Evolutionary conservation across 2,797 vertebrate genomes (phyloP), one percentile per base, ranked within the genome.

Genomic region (Typhlichthys subterraneus): DNA sequence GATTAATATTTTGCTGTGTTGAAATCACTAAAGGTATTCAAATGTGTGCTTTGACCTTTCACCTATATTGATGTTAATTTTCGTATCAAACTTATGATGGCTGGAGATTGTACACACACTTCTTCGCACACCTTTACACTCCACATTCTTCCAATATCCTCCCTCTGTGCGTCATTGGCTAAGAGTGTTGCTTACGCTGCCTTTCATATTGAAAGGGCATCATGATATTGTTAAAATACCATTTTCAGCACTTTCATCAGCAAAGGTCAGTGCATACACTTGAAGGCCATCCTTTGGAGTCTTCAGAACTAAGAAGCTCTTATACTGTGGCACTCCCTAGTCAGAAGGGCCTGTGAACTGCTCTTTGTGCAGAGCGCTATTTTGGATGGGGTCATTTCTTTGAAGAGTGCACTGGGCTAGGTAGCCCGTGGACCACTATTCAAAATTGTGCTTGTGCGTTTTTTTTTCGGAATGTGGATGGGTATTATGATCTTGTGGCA

Each of bases 191-290:
- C 73, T 86, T 84, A 80, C 68, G 73, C 82, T 38, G 63, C 83
- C 85, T 93, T 91, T 92, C 87, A 90, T 88, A 84, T 80, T 73
- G 79, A 93, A 93, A 93, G 91, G 88, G 85, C 91, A 91, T 90
- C 85, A 53, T 72, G 84, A 91, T 91, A 91, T 92, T 92, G 91
- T 92, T 93, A 88, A 92, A 92, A 91, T 91, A 90, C 80, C 86
- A 90, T 86, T 92, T 91, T 87, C 66, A 59, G 60, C 17, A 61
- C 89, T 92, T 92, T 93, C 91, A 91, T 92, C 90, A 89, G 84
- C 66, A 92, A 93, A 93, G 91, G 91, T 91, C 90, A 91, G 77
- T 77, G 88, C 87, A 88, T 91, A 90, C 84, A 88, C 87, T 91
- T 85, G 83, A 90, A 90, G 86, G 84, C 73, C 86, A 84, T 76